Base-by-base conservation (phyloP, 2,113 vertebrate species). In the Xenopus borealis region DNA sequence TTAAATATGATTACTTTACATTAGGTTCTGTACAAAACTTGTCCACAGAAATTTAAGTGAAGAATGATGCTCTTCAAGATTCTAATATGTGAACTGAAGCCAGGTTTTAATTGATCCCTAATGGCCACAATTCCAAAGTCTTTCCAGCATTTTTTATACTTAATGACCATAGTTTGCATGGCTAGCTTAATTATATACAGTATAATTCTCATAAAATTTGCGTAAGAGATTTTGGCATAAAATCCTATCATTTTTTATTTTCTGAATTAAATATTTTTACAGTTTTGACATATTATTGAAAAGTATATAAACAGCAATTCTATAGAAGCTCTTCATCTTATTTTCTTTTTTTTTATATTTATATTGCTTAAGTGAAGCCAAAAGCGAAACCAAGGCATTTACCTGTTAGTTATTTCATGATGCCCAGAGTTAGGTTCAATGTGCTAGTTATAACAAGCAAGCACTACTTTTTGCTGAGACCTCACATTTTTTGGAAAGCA, bases 401-500 rank as follows among this genome's bases (percentile, higher is more conserved):
- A 68, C 72, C 65, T 68, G 53, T 44, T 75, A 55, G 72, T 75
- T 74, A 59, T 74, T 62, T 50, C 44, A 12, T 66, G 63, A 66
- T 40, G 23, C 18, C 50, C 23, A 55, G 23, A 14, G 13, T 16
- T 55, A 55, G 47, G 59, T 50, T 70, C 30, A 64, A 27, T 76
- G 67, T 63, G 44, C 66, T 57, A 76, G 74, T 70, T 70, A 53
- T 75, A 64, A 70, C 58, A 13, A 76, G 61, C 45, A 44, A 52
- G 74, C 74, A 70, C 45, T 59, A 45, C 46, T 76, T 76, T 76
- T 50, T 76, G 74, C 74, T 76, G 74, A 76, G 59, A 55, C 33
- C 67, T 76, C 61, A 76, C 33, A 62, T 76, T 76, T 74, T 76
- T 69, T 75, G 46, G 58, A 69, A 70, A 61, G 59, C 66, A 17